Conservation (phyloP, 2,797 vertebrate genomes). For the Ataeniobius toweri region DNA sequence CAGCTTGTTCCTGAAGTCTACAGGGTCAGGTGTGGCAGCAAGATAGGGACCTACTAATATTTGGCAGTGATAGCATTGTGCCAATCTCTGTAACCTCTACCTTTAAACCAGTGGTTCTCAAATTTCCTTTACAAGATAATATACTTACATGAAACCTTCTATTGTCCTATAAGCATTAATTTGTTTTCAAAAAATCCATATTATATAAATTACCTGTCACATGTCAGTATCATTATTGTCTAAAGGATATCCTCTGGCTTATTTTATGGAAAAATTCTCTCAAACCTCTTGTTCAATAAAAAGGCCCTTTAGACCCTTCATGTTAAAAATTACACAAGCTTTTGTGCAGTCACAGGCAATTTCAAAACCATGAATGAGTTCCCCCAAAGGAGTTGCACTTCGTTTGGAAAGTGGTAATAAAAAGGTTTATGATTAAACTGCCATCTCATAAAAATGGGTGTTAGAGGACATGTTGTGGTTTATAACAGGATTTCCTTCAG, state of each 20-base stretch:
- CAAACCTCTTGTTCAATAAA: background rate
- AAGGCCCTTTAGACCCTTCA: background rate
- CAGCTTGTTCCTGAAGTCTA: no score
- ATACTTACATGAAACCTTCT: background rate
- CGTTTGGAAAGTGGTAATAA: background rate
- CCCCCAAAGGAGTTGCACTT: background rate
- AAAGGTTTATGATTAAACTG: constrained; percentile 13
- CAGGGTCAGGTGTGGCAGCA: background rate
- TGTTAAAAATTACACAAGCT: background rate
- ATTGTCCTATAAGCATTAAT: background rate
- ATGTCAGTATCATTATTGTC: background rate
- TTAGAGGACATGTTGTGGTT: constrained; percentile 11
- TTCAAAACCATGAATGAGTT: constrained; percentile 5
- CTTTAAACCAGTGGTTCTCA: background rate
- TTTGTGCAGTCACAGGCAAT: background rate
- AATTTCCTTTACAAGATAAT: no score
- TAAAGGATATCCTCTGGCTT: background rate
- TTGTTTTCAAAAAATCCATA: background rate
- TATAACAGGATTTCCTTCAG: constrained; percentile 25
- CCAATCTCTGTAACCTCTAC: background rate
- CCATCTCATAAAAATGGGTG: constrained; percentile 13
- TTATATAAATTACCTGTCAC: background rate
- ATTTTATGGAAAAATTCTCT: background rate
- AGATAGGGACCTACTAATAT: background rate
- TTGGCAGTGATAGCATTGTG: background rate